Evolutionary conservation across 1,140 invertebrate species (phyloP).

Genomic region (Andrena cerasifolii): DNA sequence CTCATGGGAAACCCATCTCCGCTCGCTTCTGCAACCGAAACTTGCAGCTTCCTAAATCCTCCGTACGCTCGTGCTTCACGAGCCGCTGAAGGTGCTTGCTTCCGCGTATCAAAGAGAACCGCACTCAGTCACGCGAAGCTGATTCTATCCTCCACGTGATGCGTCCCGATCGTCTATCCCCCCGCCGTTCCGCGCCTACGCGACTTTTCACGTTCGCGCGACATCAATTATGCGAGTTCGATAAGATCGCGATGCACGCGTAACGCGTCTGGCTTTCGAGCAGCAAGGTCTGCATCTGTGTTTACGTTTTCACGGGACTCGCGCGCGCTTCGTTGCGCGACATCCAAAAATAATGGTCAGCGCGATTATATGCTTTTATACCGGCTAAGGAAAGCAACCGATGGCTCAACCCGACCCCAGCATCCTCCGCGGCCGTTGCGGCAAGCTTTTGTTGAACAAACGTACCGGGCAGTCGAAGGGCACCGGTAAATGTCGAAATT

Average conservation of each 20-base stretch:
- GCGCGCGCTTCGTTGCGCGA: neutral
- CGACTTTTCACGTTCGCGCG: neutral
- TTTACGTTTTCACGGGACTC: slow-evolving; percentile 25
- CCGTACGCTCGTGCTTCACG: no score
- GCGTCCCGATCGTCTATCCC: neutral
- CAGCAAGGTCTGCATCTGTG: slow-evolving; percentile 37
- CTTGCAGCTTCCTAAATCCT: no score
- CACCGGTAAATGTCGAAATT: neutral
- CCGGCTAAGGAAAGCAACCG: slow-evolving; percentile 11
- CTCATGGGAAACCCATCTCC: no score
- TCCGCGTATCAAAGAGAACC: no score
- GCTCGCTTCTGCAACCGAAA: no score
- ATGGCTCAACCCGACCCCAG: no score
- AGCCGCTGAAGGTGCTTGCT: no score
- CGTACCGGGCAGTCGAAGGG: neutral
- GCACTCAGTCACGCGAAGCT: neutral
- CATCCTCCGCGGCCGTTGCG: neutral
- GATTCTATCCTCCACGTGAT: neutral
- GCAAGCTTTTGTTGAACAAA: slow-evolving; percentile 6
- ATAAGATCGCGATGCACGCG: slow-evolving; percentile 8
- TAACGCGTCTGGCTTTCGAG: slow-evolving; percentile 44
- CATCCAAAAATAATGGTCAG: slow-evolving; percentile 37
- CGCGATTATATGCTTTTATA: slow-evolving; percentile 4
- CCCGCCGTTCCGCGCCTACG: no score
- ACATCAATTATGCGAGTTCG: slow-evolving; percentile 33